A percentile compares a stretch with the other conserved stretches of the same genome.
Conservation (phyloP, 2,113 vertebrate genomes). For the Megatriorchis doriae region DNA sequence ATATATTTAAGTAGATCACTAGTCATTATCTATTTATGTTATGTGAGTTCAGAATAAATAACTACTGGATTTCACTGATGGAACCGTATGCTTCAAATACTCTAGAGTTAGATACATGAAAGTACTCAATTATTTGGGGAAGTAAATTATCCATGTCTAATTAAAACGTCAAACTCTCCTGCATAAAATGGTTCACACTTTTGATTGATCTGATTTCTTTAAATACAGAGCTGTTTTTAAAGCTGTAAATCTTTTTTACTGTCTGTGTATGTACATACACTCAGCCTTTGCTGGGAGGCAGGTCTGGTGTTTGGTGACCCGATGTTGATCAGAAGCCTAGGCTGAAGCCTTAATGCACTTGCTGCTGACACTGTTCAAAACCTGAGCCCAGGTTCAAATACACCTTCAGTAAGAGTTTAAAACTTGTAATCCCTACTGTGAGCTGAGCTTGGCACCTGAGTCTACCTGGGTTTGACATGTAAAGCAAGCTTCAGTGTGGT, state of each 20-base stretch:
- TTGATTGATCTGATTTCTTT: neutral
- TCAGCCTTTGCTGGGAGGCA: neutral
- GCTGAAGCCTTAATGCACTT: neutral
- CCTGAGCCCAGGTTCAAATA: neutral
- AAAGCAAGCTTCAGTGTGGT: neutral
- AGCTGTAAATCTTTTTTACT: neutral
- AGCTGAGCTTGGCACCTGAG: neutral
- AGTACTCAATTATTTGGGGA: neutral
- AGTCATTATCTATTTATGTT: slow-evolving; percentile 29
- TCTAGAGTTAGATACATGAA: neutral
- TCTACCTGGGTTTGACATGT: neutral
- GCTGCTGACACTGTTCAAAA: neutral
- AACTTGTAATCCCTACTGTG: neutral
- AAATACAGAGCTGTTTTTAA: neutral
- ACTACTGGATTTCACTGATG: neutral
- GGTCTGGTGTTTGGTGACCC: neutral
- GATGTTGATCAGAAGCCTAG: neutral
- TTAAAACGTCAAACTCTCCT: neutral
- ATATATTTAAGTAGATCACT: slow-evolving; percentile 12
- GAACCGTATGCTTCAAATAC: neutral
- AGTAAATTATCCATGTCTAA: slow-evolving; percentile 12
- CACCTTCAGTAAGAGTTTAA: neutral
- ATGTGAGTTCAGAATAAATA: neutral
- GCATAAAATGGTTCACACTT: neutral
- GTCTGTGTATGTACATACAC: neutral